A percentile compares a stretch with the other conserved stretches of the same genome.
Conservation (phyloP, 2,113 vertebrate species). For the Ammospiza caudacuta region DNA sequence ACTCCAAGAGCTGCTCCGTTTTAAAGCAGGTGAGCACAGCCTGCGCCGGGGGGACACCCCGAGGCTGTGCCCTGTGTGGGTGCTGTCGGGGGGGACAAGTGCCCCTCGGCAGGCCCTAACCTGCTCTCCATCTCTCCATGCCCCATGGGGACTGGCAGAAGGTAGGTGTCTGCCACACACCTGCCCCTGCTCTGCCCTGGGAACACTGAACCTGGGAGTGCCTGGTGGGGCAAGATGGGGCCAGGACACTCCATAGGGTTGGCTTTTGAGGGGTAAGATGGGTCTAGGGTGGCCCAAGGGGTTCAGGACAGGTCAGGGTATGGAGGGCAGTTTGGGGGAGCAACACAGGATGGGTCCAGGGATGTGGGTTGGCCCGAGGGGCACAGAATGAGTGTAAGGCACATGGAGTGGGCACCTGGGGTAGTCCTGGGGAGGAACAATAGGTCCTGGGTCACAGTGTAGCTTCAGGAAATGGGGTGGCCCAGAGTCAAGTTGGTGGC, state of each 20-base stretch:
- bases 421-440: neutral
- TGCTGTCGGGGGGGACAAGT: neutral
- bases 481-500: neutral
- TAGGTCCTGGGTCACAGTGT: neutral
- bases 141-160: conserved; percentile 67
- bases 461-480: neutral
- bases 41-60: accelerated
- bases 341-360: neutral
- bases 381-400: neutral
- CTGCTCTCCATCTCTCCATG: neutral
- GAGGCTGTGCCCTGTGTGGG: neutral
- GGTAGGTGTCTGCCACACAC: conserved; percentile 13
- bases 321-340: no score
- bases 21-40: conserved; percentile 89
- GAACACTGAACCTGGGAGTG: neutral
- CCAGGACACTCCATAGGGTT: neutral
- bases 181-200: neutral
- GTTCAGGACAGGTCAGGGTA: neutral
- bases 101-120: neutral
- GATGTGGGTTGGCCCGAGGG: accelerated
- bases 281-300: neutral
- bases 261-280: neutral
- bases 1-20: conserved; percentile 92
- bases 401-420: neutral
- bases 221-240: neutral